Base-by-base conservation (phyloP, 64 coral and sea anemone species). In the Actinia tenebrosa region DNA sequence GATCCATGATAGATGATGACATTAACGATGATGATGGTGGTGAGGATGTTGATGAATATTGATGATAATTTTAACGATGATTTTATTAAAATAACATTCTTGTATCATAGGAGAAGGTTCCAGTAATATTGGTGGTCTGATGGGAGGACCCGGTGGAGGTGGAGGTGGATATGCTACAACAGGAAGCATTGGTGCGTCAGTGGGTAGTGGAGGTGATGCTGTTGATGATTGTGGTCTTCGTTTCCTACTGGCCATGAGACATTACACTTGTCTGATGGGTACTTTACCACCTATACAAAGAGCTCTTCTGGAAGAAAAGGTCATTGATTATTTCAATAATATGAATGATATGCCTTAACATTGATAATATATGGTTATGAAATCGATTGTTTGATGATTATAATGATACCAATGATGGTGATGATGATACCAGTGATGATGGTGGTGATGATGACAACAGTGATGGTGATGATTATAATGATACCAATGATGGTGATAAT, bases 141-240 rank as follows among this genome's bases (percentile, higher is more conserved):
- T 99, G 88, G 97, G 97, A 56, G 97, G 97, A 27, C 97, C 97
- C 22, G 93, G 97, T 87, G 93, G 97, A 56, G 97, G 97, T 62
- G 97, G 97, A 54, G 96, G 96, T 83, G 96, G 97, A 20, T 99
- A 99, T 91, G 97, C 97, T 56, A 99, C 97, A 5, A 99, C 97
- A 64, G 97, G 97, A 86, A 99, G 97, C 69, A 89, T 99, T 86
- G 97, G 97, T 83, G 97, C 97, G 61, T 95, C 97, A 83, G 97
- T 84, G 68, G 97, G 97, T 84, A 99, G 97, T 91, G 97, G 97
- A 78, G 97, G 97, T 25, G 97, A 99, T 93, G 97, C 91, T 86
- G 97, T 99, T 64, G 97, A 99, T 72, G 97, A 99, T 52, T 99
- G 97, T 95, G 97, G 93, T 86, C 86, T 99, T 47, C 86, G 93